Percentiles rank a stretch among this genome's conserved stretches.
phyloP scores from a whole-genome alignment of 2,888 invertebrate species.

The Ypsolopha sequella region DNA sequence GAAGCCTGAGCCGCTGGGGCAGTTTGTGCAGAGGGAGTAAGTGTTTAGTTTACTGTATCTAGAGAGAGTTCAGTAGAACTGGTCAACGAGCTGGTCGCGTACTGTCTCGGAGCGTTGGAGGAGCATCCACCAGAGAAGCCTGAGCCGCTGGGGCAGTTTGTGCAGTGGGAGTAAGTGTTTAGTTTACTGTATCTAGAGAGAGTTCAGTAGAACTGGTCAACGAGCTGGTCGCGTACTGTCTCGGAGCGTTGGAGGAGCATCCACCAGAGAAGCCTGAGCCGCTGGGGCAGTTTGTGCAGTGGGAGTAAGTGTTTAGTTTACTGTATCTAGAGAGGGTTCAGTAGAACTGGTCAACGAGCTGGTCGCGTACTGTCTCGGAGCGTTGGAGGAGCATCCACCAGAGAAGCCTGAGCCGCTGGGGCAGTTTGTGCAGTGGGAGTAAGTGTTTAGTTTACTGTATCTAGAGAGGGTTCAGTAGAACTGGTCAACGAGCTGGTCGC shows the following conservation, averaged over 20 bases:
- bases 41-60: neutral
- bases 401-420: conserved; percentile 26
- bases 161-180: neutral
- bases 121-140: too few relatives aligned
- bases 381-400: conserved; percentile 21
- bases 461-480: neutral
- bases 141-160: neutral
- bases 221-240: conserved; percentile 20
- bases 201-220: conserved; percentile 14
- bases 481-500: conserved; percentile 24
- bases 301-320: conserved; percentile 20
- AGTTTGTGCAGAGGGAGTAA: neutral
- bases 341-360: conserved; percentile 22
- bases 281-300: conserved; percentile 27
- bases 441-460: conserved; percentile 5
- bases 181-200: neutral
- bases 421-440: conserved; percentile 29
- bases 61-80: conserved; percentile 9
- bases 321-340: too few relatives aligned
- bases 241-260: conserved; percentile 18
- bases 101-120: too few relatives aligned
- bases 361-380: conserved; percentile 15
- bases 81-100: neutral
- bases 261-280: conserved; percentile 24
- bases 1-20: neutral